Percentiles rank a stretch among this genome's conserved stretches.
Evolutionary conservation across 2,113 vertebrate genomes (phyloP).

Genomic region (Epinephelus lanceolatus): DNA sequence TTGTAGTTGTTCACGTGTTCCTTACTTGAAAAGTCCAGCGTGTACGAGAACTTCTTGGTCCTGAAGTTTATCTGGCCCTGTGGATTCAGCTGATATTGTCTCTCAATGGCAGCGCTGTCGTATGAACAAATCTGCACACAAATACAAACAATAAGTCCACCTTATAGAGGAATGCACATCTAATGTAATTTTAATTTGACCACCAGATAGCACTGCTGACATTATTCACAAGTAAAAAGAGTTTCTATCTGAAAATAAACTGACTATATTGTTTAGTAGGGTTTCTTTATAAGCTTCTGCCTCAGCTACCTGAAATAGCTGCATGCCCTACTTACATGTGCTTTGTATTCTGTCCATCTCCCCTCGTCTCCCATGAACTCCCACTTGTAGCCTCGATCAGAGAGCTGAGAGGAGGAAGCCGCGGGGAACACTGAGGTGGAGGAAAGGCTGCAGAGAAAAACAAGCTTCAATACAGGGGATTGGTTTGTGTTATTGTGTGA

Average conservation of each 20-base stretch:
- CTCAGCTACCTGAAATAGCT: neutral
- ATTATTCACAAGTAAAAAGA: neutral
- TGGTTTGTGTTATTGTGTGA: too few species aligned
- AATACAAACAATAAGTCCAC: neutral
- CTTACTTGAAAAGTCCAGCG: constrained; percentile 71
- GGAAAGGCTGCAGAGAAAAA: constrained; percentile 16
- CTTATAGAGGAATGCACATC: neutral
- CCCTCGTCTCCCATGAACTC: constrained; percentile 76
- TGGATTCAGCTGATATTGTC: constrained; percentile 66
- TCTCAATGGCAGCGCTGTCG: constrained; percentile 73
- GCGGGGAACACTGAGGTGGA: neutral
- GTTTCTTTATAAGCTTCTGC: neutral
- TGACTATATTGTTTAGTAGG: neutral
- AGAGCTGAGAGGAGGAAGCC: neutral
- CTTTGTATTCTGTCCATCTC: constrained; percentile 75
- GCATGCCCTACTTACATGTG: constrained; percentile 64
- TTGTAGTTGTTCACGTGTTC: neutral
- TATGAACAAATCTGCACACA: constrained; percentile 65
- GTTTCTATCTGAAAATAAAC: neutral
- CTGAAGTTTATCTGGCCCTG: constrained; percentile 60
- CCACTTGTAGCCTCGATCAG: constrained; percentile 60
- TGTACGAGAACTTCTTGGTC: constrained; percentile 44
- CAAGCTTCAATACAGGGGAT: too few species aligned
- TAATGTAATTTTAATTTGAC: neutral
- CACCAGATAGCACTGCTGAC: neutral